These are phyloP conservation scores for Lepilemur ruficaudatus DNA, from an alignment of 2,797 vertebrate genomes.

Conservation along the genomic window DNA sequence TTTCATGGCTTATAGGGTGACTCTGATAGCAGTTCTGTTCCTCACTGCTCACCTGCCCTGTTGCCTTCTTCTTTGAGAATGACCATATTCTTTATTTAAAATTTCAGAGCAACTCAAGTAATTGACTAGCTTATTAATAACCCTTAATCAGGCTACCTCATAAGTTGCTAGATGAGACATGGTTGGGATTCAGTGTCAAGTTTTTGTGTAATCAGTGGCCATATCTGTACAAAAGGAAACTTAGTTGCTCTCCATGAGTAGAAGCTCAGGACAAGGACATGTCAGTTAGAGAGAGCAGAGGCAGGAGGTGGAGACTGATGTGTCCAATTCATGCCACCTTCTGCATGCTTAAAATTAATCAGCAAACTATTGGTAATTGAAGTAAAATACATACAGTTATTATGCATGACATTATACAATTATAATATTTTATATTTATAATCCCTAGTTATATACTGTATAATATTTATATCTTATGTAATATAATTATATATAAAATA, in stretches of 20 bases:
- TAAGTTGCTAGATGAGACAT: not conserved
- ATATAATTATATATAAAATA: not conserved
- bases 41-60: not conserved
- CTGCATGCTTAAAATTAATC: slow-evolving; percentile 11
- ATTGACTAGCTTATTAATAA: not conserved
- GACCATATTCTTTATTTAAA: not conserved
- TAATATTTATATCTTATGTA: not conserved
- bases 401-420: not conserved
- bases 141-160: not conserved
- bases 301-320: not conserved
- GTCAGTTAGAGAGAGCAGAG: not conserved
- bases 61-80: not conserved
- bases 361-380: not conserved
- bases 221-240: not conserved
- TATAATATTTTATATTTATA: not conserved
- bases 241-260: not conserved
- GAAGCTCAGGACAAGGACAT: not conserved
- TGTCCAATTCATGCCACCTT: not conserved
- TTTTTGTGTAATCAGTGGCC: not conserved
- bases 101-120: not conserved
- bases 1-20: not conserved
- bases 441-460: not conserved
- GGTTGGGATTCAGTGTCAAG: not conserved
- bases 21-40: not conserved
- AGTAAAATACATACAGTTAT: not conserved